Percentiles rank a stretch among this genome's conserved stretches.
Conservation (phyloP, 2,113 vertebrate species). For the Colossoma macropomum region DNA sequence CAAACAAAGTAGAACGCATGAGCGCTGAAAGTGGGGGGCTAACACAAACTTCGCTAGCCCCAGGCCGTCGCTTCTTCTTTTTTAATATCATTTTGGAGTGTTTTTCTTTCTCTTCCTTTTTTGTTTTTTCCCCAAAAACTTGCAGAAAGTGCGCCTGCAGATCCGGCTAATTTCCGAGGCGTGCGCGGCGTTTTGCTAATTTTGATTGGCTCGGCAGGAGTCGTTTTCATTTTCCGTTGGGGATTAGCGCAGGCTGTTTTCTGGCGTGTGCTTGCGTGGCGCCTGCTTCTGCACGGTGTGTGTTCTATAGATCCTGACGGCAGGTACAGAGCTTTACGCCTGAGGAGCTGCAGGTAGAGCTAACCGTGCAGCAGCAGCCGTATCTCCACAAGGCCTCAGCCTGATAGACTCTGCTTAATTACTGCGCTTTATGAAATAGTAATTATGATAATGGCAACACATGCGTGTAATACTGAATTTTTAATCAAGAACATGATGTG, state of each 20-base stretch:
- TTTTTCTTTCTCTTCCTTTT: neutral
- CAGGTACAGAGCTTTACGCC: conserved; percentile 38
- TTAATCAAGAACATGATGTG: conserved; percentile 68
- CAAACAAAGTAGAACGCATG: conserved; percentile 39
- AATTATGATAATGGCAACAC: conserved; percentile 69
- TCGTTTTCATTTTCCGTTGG: conserved; percentile 54
- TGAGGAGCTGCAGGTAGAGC: conserved; percentile 53
- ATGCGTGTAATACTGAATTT: conserved; percentile 73
- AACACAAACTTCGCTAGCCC: conserved; percentile 48
- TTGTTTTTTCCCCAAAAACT: conserved; percentile 1
- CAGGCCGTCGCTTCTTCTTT: conserved; percentile 37
- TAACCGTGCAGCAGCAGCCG: neutral
- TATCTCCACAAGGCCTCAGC: conserved; percentile 55
- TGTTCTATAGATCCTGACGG: conserved; percentile 37
- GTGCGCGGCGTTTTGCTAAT: conserved; percentile 50
- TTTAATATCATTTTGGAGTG: conserved; percentile 16
- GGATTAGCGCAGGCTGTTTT: conserved; percentile 51
- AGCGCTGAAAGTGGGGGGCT: conserved; percentile 37
- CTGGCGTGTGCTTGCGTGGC: conserved; percentile 32
- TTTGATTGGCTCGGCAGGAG: conserved; percentile 62
- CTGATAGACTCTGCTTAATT: conserved; percentile 65
- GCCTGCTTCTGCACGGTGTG: neutral
- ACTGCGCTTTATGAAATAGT: conserved; percentile 74
- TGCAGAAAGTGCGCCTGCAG: conserved; percentile 7
- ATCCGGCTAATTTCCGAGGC: conserved; percentile 43